Percentiles rank a stretch among this genome's conserved stretches.
phyloP scores from a whole-genome alignment of 2,797 vertebrate genomes.

The Myotis daubentonii region DNA sequence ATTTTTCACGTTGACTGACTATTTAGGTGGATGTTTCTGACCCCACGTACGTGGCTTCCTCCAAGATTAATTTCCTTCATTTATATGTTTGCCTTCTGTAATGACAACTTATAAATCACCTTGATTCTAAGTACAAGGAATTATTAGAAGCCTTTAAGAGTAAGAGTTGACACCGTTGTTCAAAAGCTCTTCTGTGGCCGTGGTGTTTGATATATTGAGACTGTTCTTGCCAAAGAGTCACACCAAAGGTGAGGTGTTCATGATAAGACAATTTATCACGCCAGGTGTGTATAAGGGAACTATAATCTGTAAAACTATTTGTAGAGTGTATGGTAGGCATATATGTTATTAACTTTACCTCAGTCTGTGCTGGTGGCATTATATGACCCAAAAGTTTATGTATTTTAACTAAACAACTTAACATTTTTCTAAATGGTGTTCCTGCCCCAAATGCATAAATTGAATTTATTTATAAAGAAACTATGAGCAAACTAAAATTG shows the following conservation, averaged over 20 bases:
- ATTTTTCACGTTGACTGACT: not conserved
- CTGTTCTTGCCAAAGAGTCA: conserved; percentile 27
- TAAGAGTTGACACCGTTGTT: conserved; percentile 1
- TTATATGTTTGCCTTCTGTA: conserved; percentile 56
- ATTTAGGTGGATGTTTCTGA: not conserved
- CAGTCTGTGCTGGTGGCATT: not conserved
- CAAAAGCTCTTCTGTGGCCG: conserved; percentile 19
- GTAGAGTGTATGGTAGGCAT: not conserved
- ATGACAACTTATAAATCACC: conserved; percentile 44
- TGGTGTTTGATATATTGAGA: conserved; percentile 23
- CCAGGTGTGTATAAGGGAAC: not conserved
- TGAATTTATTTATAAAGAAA: not conserved
- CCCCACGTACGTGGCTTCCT: not conserved
- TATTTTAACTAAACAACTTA: not conserved
- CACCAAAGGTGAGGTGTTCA: not conserved
- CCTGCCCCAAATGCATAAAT: not conserved
- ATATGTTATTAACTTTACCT: conserved; percentile 9
- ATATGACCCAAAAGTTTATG: not conserved
- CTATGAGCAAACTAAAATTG: not conserved
- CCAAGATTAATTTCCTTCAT: conserved; percentile 64
- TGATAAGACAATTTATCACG: conserved; percentile 43
- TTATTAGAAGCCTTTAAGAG: conserved; percentile 36
- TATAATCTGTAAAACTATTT: conserved; percentile 48
- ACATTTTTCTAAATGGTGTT: not conserved
- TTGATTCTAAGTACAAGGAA: not conserved